Evolutionary conservation across 2,888 invertebrate genomes (phyloP), one percentile per base, ranked within the genome.

Genomic region (Micoletzkya japonica): DNA sequence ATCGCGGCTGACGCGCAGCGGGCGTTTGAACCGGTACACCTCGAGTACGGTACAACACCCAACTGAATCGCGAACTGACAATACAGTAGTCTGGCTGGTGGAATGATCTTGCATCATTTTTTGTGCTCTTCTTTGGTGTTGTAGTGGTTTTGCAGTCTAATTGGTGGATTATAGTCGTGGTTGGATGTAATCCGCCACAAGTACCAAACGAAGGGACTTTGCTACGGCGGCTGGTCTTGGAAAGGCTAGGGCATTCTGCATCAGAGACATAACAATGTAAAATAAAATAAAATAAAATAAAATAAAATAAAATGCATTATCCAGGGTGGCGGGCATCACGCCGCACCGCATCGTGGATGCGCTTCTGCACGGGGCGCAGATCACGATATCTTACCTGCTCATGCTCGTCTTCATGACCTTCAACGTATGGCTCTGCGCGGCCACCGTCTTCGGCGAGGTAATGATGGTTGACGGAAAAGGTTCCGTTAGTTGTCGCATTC

Each of bases 331-430:
- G 10, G 44, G 10, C 44, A 44, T 14, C 44, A 57, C 67, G 2
- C 30, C 67, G 6, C 67, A 57, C 24, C 67, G 56, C n/a, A 56
- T 77, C 58, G 59, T 75, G 28, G 83, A 84, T 60, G 74, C 75
- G 10, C 70, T 74, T 32, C 61, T 80, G 34, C 79, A 79, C 50
- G 59, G 49, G 17, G 37, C 68, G 26, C 81, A 80, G 60, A 72
- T 84, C 30, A 66, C 75, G 24, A 70, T 84, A 52, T 78, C 79
- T 70, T 84, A 84, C 72, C 61, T 72, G 34, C 76, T 82, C 56
- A 84, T 84, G 84, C 76, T 84, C 50, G 76, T 84, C 70, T 84
- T 84, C 77, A 84, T 84, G 84, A 84, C 82, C n/a, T 84, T 83
- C 77, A 84, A 84, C 72, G 76, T 83, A 30, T 83, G 79, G 75